Evolutionary conservation across 2,888 invertebrate genomes (phyloP), one percentile per base, ranked within the genome.

Genomic region (Tetragonisca angustula): DNA sequence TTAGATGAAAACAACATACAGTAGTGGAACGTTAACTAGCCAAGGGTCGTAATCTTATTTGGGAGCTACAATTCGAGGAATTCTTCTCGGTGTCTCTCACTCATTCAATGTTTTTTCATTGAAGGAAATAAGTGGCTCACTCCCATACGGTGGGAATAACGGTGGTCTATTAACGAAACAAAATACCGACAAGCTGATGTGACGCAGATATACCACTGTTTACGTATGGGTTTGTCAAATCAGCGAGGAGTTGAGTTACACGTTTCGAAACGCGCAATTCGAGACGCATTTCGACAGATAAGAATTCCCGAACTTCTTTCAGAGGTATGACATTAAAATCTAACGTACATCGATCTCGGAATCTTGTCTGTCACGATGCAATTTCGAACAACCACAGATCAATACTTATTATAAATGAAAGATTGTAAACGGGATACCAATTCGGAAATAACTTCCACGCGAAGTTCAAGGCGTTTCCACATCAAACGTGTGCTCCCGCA

Each of bases 1-100:
- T n/a, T 56, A 56, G 56, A 56, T 56, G 56, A n/a, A 56, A 56
- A 56, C 56, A 56, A n/a, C 13, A 56, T n/a, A 56, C 56, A 56
- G 56, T n/a, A n/a, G 56, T 5, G 56, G 13, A 4, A 13, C 56
- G n/a, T 56, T 13, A 56, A 56, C 13, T 5, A n/a, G 24, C n/a
- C 56, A 56, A n/a, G 13, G 56, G n/a, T 56, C 56, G n/a, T 56
- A n/a, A 56, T n/a, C 56, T 56, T 56, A 56, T 56, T n/a, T n/a
- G n/a, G 2, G 5, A 56, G 56, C 13, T 56, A 56, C 24, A 56
- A 56, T 56, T 56, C 56, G n/a, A n/a, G 24, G 56, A 56, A 56
- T 15, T 13, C 15, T 11, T 4, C n/a, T 4, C 56, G 21, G 5
- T 56, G 5, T 56, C n/a, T 56, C 5, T n/a, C 56, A 13, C 4